These are phyloP conservation scores for Dromius quadrimaculatus DNA, from an alignment of 2,888 invertebrate genomes.

Conservation along the genomic window DNA sequence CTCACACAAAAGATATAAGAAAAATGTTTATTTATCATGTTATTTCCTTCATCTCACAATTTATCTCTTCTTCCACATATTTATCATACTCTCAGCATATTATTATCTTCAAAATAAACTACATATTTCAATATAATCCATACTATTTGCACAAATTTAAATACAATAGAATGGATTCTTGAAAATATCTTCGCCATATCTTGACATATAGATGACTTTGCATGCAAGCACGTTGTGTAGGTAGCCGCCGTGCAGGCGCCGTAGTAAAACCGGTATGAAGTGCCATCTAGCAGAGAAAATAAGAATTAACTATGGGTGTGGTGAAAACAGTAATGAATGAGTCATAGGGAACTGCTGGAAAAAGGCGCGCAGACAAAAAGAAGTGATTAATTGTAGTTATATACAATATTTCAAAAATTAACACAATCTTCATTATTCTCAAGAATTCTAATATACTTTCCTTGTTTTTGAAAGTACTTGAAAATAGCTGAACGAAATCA, in stretches of 20 bases:
- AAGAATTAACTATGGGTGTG: neutral
- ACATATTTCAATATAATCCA: neutral
- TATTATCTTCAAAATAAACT: neutral
- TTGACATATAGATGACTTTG: too few relatives aligned
- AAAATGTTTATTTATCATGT: too few relatives aligned
- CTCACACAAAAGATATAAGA: too few relatives aligned
- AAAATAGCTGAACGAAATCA: too few relatives aligned
- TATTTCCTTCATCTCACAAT: neutral
- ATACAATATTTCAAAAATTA: too few relatives aligned
- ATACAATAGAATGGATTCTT: slow-evolving; percentile 7
- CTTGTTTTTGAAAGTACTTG: too few relatives aligned
- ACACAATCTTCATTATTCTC: too few relatives aligned
- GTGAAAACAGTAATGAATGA: neutral
- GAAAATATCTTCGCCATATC: too few relatives aligned
- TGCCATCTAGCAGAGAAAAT: neutral
- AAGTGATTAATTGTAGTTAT: too few relatives aligned
- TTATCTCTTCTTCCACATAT: neutral
- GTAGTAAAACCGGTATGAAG: neutral
- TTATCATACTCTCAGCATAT: neutral
- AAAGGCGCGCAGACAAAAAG: too few relatives aligned
- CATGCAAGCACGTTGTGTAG: neutral
- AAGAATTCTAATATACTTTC: too few relatives aligned
- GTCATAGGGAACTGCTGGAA: neutral
- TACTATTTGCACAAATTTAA: neutral
- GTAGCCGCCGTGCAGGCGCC: neutral